These are phyloP conservation scores for Lasioglossum malachurum DNA, from an alignment of 2,888 invertebrate genomes.

Conservation along the genomic window DNA sequence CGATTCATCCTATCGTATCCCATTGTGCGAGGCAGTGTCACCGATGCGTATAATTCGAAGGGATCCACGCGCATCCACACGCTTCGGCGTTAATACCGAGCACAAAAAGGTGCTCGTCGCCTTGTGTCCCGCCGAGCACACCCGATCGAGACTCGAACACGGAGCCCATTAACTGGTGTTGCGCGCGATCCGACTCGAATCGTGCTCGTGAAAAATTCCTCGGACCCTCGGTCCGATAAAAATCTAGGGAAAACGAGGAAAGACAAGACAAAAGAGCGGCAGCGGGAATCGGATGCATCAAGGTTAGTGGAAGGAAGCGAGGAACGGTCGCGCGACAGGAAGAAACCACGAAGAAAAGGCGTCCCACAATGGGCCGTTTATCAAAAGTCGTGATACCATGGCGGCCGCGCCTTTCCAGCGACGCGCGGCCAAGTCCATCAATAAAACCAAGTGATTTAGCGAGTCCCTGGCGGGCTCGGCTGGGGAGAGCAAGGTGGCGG, in stretches of 20 bases:
- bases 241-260: not conserved
- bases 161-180: slow-evolving; percentile 26
- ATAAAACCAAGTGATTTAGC: slow-evolving; percentile 83
- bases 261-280: not conserved
- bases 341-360: slow-evolving; percentile 68
- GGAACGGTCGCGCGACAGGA: slow-evolving; percentile 57
- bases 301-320: not conserved
- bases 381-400: slow-evolving; percentile 73
- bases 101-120: slow-evolving; percentile 51
- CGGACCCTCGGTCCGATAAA: slow-evolving; percentile 10
- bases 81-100: slow-evolving; percentile 78
- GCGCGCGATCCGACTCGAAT: slow-evolving; percentile 2
- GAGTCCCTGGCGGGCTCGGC: slow-evolving; percentile 68
- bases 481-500: slow-evolving; percentile 60
- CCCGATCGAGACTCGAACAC: slow-evolving; percentile 31
- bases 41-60: slow-evolving; percentile 76
- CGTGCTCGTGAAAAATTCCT: not conserved
- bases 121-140: not conserved
- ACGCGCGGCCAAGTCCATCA: slow-evolving; percentile 78
- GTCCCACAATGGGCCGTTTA: slow-evolving; percentile 75
- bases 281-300: slow-evolving; percentile 24
- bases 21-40: slow-evolving; percentile 75
- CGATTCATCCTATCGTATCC: slow-evolving; percentile 74
- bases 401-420: slow-evolving; percentile 64
- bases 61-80: slow-evolving; percentile 66